Percentiles rank a stretch among this genome's conserved stretches.
Evolutionary conservation across 2,797 vertebrate genomes (phyloP).

Genomic region (Carduelis carduelis): DNA sequence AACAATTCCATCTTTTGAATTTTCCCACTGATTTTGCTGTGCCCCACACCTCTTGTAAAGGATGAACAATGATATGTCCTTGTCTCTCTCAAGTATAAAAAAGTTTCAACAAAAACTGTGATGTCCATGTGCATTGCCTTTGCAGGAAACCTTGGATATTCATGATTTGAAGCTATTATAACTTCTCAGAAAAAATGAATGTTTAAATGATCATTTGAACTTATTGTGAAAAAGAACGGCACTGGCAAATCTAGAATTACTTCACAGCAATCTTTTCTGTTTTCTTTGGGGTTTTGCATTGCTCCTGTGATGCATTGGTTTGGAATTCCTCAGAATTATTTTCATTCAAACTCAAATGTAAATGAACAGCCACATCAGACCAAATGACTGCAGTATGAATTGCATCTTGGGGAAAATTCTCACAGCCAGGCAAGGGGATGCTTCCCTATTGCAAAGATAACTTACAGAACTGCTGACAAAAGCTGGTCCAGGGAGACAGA

Average conservation of each 20-base stretch:
- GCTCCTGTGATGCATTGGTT: neutral
- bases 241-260: neutral
- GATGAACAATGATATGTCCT: neutral
- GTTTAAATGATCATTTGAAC: neutral
- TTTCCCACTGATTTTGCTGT: neutral
- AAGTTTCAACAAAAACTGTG: neutral
- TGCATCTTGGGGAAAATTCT: neutral
- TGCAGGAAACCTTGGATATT: neutral
- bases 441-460: neutral
- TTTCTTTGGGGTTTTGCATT: neutral
- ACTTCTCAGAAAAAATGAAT: neutral
- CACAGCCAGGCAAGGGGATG: neutral
- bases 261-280: neutral
- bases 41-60: neutral
- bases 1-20: neutral
- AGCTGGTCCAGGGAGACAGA: neutral
- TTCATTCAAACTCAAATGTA: slow-evolving; percentile 16
- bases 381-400: neutral
- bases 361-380: slow-evolving; percentile 12
- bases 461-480: neutral
- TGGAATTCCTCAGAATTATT: slow-evolving; percentile 2
- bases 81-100: neutral
- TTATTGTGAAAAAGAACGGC: neutral
- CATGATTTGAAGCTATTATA: neutral
- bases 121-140: neutral